Base-by-base conservation (phyloP, 2,888 invertebrate genomes). In the Synergus itoensis region DNA sequence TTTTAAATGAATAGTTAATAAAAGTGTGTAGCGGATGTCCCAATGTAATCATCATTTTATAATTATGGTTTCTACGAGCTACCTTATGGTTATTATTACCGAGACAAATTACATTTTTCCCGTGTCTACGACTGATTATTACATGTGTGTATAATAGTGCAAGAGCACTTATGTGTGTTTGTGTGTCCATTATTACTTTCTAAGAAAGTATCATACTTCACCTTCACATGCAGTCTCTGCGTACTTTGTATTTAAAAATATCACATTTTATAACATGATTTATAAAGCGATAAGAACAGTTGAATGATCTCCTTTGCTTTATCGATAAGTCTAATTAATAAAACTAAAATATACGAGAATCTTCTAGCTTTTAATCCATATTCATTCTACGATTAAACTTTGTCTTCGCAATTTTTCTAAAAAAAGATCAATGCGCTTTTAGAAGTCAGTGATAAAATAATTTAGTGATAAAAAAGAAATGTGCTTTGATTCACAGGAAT, bases 291-390 rank as follows among this genome's bases (percentile, higher is more conserved):
- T 73, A 73, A 73, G 18, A 73, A 53, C 73, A 73, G 53, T 53
- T 73, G 18, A 73, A 53, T 73, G 73, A 73, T 73, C 73, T 73
- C 53, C 73, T 53, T 53, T 73, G 53, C 73, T 40, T 73, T 40
- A 73, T 73, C 73, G 40, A 73, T 28, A 53, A 73, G 73, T 53
- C 8, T 53, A 53, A 28, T 45, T 28, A n/a, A 21, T 28, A 21
- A 43, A 65, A 67, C 12, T 53, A 73, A 9, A 53, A 53, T 40
- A 48, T 73, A 53, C 40, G 12, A 73, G 53, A 73, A 73, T 73
- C 48, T 28, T 73, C 9, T 73, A 73, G 53, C 12, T 53, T 40
- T 57, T 48, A 73, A 28, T 48, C 21, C 14, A 45, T 16, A 45
- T 16, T 45, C 16, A 69, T 73, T 28, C 73, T 36, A 48, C 16